Evolutionary conservation across 2,888 invertebrate species (phyloP).

Genomic region (Xanthia icteritia): DNA sequence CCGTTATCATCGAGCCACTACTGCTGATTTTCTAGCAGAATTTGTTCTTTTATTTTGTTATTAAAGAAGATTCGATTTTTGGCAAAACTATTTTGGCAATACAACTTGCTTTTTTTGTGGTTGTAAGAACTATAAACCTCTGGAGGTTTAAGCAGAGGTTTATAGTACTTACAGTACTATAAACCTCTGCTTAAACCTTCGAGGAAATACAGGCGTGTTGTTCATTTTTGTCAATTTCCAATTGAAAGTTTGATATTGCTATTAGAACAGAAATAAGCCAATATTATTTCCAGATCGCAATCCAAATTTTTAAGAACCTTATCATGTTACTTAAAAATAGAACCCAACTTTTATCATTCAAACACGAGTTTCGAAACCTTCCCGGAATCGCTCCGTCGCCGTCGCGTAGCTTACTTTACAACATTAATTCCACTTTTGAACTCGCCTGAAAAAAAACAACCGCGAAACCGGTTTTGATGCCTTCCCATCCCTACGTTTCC

Average conservation of each 20-base stretch:
- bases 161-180: no score
- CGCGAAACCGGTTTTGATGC: constrained; percentile 66
- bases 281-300: no score
- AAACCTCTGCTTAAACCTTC: no score
- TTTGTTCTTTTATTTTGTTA: background rate
- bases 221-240: background rate
- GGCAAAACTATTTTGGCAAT: background rate
- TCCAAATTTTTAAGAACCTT: background rate
- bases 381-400: constrained; percentile 46
- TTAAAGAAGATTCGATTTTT: background rate
- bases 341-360: constrained; percentile 46
- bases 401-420: constrained; percentile 59
- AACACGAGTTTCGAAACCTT: constrained; percentile 36
- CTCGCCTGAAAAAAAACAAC: constrained; percentile 68
- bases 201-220: no score
- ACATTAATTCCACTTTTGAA: constrained; percentile 73
- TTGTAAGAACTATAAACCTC: no score
- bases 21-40: background rate
- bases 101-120: no score
- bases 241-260: background rate
- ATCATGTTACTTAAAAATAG: background rate
- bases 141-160: no score
- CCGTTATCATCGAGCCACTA: no score
- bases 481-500: constrained; percentile 73
- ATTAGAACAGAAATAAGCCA: background rate